phyloP scores from a whole-genome alignment of 2,888 invertebrate species.

The Macropis europaea region DNA sequence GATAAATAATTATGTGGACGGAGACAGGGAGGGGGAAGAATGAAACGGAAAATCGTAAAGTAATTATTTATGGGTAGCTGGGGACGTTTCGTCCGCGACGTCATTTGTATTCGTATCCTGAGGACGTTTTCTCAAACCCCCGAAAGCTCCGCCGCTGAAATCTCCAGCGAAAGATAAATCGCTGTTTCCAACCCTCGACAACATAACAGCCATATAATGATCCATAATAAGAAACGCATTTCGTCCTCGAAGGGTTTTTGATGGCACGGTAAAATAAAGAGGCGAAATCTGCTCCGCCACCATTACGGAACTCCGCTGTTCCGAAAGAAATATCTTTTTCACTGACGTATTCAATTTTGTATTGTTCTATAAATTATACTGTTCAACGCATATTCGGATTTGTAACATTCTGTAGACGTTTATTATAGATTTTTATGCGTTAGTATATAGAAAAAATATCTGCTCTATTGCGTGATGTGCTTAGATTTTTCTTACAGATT shows the following conservation, averaged over 20 bases:
- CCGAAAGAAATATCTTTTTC: not conserved
- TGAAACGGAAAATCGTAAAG: conserved; percentile 13
- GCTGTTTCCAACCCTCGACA: conserved; percentile 8
- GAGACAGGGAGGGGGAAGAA: not conserved
- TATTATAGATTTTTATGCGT: too few species aligned
- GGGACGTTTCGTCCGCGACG: not conserved
- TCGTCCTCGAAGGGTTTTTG: conserved; percentile 24
- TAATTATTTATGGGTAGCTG: conserved; percentile 34
- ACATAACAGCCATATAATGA: conserved; percentile 42
- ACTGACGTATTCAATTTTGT: too few species aligned
- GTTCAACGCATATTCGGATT: too few species aligned
- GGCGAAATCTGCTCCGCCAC: not conserved
- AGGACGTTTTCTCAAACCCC: not conserved
- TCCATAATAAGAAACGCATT: conserved; percentile 50
- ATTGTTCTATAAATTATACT: too few species aligned
- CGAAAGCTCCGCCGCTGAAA: not conserved
- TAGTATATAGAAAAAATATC: too few species aligned
- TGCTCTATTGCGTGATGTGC: too few species aligned
- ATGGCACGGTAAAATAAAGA: conserved; percentile 2
- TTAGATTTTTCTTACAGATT: too few species aligned
- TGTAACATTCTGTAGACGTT: too few species aligned
- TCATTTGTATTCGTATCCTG: conserved; percentile 34
- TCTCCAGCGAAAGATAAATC: conserved; percentile 34
- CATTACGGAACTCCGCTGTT: not conserved
- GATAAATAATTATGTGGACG: not conserved